Conservation (phyloP, 2,888 invertebrate species). For the Adineta ricciae region DNA sequence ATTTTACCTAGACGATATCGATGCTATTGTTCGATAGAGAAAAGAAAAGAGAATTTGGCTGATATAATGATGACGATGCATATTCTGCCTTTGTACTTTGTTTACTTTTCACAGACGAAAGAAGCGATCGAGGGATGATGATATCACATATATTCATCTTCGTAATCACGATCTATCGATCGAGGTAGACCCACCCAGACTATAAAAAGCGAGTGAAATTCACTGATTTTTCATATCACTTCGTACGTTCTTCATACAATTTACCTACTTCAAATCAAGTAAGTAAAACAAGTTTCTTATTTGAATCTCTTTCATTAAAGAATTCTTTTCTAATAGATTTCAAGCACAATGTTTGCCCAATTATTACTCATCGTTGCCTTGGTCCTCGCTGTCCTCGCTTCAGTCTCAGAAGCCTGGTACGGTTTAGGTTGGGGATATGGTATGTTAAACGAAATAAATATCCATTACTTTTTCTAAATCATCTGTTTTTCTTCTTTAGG, state of each 20-base stretch:
- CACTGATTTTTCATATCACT: not conserved
- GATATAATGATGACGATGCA: not conserved
- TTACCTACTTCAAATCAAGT: not conserved
- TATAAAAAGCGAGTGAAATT: not conserved
- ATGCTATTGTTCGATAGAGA: no score
- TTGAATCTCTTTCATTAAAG: not conserved
- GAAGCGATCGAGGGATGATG: not conserved
- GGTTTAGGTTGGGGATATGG: no score
- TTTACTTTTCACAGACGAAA: not conserved
- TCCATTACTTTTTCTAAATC: no score
- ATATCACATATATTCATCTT: not conserved
- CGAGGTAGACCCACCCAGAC: not conserved
- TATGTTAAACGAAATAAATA: no score
- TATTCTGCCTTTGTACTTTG: not conserved
- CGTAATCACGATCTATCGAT: not conserved
- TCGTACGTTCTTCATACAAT: not conserved
- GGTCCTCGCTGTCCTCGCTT: not conserved
- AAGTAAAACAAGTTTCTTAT: no score
- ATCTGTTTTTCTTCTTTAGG: no score
- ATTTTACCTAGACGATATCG: no score
- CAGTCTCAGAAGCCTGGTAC: no score
- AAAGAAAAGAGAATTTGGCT: no score
- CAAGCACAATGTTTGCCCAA: not conserved
- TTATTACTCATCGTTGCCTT: not conserved
- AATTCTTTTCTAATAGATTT: not conserved